Evolutionary conservation across 2,888 invertebrate species (phyloP).

Genomic region (Coenonympha glycerion): DNA sequence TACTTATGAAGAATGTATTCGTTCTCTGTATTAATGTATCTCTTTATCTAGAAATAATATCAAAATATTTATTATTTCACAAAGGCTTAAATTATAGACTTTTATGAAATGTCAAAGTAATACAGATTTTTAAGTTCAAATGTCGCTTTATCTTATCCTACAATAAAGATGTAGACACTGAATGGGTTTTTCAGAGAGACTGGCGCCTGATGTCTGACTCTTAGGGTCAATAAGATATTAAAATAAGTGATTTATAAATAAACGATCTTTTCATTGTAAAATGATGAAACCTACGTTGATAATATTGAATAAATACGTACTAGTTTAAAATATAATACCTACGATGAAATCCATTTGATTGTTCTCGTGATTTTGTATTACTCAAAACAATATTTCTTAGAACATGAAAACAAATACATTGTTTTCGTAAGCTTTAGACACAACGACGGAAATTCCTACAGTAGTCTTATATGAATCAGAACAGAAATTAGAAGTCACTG

Average conservation of each 20-base stretch:
- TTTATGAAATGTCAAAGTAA: no score
- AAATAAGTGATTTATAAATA: no score
- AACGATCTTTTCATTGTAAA: no score
- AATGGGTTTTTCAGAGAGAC: neutral
- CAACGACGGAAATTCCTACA: constrained; percentile 13
- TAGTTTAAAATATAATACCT: neutral
- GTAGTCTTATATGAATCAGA: constrained; percentile 1
- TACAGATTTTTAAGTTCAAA: no score
- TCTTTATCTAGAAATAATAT: no score
- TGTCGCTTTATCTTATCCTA: neutral
- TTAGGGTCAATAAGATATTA: neutral
- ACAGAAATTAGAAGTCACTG: constrained; percentile 5
- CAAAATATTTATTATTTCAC: no score
- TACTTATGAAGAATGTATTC: no score
- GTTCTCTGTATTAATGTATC: no score
- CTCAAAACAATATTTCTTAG: neutral
- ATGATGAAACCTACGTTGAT: no score
- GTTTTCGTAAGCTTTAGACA: neutral
- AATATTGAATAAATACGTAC: no score
- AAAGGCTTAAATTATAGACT: no score
- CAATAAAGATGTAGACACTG: neutral
- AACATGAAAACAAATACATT: neutral
- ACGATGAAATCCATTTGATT: neutral
- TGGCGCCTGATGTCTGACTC: neutral
- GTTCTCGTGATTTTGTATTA: neutral